These are phyloP conservation scores for Scaptomyza montana DNA, from an alignment of 1,140 invertebrate genomes.

Conservation along the genomic window DNA sequence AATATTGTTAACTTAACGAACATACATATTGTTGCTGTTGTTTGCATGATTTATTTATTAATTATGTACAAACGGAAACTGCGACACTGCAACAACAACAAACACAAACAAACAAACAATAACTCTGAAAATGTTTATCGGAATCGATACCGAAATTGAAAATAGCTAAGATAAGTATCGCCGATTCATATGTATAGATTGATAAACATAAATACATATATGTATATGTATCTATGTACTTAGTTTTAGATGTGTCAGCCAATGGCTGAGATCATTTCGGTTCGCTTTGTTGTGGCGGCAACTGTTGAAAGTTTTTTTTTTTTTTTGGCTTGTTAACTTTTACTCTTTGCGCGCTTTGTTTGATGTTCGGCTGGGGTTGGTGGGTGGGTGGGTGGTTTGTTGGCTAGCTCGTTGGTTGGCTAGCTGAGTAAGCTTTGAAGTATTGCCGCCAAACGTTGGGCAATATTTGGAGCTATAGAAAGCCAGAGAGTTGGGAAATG, in stretches of 20 bases:
- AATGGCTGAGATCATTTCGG: slow-evolving; percentile 60
- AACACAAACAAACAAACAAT: slow-evolving; percentile 36
- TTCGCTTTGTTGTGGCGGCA: slow-evolving; percentile 48
- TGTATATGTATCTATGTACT: neutral
- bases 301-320: slow-evolving; percentile 54
- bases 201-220: neutral
- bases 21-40: slow-evolving; percentile 49
- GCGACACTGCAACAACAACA: slow-evolving; percentile 27
- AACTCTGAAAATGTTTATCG: slow-evolving; percentile 26
- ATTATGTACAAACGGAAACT: slow-evolving; percentile 72
- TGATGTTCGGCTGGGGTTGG: slow-evolving; percentile 36
- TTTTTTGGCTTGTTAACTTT: slow-evolving; percentile 15
- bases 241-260: slow-evolving; percentile 14
- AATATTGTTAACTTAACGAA: slow-evolving; percentile 15
- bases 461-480: slow-evolving; percentile 20
- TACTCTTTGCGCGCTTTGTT: slow-evolving; percentile 45
- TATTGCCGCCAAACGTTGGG: slow-evolving; percentile 49
- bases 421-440: slow-evolving; percentile 51
- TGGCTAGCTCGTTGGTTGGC: neutral
- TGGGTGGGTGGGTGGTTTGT: slow-evolving; percentile 18
- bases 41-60: slow-evolving; percentile 79
- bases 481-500: too few relatives aligned
- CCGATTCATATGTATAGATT: slow-evolving; percentile 7
- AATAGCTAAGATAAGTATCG: slow-evolving; percentile 64
- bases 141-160: slow-evolving; percentile 62